Percentiles rank a stretch among this genome's conserved stretches.
Conservation (phyloP, 2,113 vertebrate species). For the Corvus moneduloides region DNA sequence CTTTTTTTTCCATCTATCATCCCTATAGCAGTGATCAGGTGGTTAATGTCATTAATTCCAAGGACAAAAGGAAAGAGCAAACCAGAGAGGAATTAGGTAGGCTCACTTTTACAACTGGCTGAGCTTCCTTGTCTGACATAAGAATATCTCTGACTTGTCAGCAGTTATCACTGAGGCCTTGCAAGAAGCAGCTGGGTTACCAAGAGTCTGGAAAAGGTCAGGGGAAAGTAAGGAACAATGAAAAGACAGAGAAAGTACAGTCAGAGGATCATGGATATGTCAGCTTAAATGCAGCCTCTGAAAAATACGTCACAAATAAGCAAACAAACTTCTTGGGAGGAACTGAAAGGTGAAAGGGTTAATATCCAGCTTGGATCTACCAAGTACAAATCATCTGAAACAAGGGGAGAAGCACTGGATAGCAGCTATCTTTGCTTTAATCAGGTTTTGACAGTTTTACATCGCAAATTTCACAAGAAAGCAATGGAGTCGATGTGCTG, state of each 20-base stretch:
- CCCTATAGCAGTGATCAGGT: not conserved
- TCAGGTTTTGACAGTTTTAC: not conserved
- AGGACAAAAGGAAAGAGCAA: slow-evolving; percentile 10
- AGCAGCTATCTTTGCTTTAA: not conserved
- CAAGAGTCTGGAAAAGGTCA: not conserved
- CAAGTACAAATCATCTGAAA: not conserved
- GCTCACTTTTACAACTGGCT: not conserved
- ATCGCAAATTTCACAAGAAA: not conserved
- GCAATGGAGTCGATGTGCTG: not conserved
- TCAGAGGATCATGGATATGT: not conserved
- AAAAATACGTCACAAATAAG: slow-evolving; percentile 7
- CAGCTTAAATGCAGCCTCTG: not conserved
- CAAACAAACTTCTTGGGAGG: not conserved
- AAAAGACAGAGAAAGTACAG: not conserved
- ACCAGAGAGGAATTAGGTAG: not conserved
- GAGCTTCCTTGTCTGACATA: not conserved
- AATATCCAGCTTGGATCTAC: not conserved
- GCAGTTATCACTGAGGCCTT: not conserved
- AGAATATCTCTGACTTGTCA: not conserved
- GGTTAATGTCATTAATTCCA: slow-evolving; percentile 34
- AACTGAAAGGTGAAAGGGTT: not conserved
- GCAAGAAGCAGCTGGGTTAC: not conserved
- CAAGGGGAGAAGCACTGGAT: not conserved
- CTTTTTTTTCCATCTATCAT: not conserved
- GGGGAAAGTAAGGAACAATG: not conserved